Conservation (phyloP, 2,888 invertebrate genomes). For the Nematopogon swammerdamellus region DNA sequence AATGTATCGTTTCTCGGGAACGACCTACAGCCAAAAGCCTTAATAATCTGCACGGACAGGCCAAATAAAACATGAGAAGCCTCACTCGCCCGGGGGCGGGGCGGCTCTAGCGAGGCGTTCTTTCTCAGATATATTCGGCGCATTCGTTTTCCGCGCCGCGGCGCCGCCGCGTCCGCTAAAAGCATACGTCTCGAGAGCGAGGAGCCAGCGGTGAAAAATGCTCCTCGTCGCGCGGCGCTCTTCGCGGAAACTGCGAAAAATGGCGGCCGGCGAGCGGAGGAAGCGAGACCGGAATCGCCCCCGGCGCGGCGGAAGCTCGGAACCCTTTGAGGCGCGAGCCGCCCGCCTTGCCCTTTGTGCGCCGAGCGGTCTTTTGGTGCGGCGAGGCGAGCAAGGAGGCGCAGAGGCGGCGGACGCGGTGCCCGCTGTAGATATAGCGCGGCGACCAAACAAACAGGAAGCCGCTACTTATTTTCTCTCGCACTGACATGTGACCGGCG, state of each 20-base stretch:
- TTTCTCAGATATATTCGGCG: too few relatives aligned
- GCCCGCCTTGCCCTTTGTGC: conserved; percentile 41
- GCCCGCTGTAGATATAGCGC: too few relatives aligned
- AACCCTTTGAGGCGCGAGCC: conserved; percentile 26
- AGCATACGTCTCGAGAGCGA: background rate
- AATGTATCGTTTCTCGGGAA: too few relatives aligned
- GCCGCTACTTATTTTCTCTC: background rate
- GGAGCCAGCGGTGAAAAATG: background rate
- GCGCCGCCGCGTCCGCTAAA: background rate
- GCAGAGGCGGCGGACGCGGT: too few relatives aligned
- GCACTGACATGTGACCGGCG: background rate
- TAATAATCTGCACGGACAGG: too few relatives aligned
- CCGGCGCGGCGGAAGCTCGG: conserved; percentile 35
- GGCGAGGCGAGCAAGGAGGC: background rate
- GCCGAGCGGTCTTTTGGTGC: conserved; percentile 22
- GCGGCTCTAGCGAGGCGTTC: too few relatives aligned
- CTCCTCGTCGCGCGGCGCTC: background rate
- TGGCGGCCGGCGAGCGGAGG: conserved; percentile 3
- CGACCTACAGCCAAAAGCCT: too few relatives aligned
- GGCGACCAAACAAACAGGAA: background rate
- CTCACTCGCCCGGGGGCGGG: too few relatives aligned
- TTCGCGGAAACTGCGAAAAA: background rate
- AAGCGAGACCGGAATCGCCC: conserved; percentile 34
- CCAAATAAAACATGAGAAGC: too few relatives aligned
- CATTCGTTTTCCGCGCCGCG: too few relatives aligned